Evolutionary conservation across 1,140 invertebrate genomes (phyloP).

Genomic region (Oryctes rhinoceros): DNA sequence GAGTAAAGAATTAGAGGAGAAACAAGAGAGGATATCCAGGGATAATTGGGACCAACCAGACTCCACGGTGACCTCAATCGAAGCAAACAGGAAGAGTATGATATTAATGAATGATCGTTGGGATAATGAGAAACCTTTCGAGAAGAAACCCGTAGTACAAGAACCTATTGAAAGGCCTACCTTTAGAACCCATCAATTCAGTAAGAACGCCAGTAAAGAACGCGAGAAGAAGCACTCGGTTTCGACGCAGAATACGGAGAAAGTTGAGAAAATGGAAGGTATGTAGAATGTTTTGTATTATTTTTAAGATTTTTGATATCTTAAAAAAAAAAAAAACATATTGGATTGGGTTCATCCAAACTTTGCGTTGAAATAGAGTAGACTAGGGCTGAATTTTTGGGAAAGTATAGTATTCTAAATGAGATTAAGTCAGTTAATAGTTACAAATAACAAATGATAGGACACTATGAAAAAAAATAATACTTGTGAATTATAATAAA

Average conservation of each 20-base stretch:
- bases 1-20: constrained; percentile 61
- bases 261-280: constrained; percentile 76
- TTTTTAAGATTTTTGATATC: no score
- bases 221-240: constrained; percentile 78
- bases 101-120: constrained; percentile 62
- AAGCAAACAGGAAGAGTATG: constrained; percentile 59
- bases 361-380: no score
- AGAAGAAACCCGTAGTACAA: constrained; percentile 58
- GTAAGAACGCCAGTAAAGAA: constrained; percentile 68
- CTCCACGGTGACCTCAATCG: constrained; percentile 61
- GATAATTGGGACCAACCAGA: constrained; percentile 63
- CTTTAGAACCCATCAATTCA: constrained; percentile 70
- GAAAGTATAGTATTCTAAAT: no score
- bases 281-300: constrained; percentile 55
- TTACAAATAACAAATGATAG: no score
- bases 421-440: no score
- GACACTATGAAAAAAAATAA: no score
- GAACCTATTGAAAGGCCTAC: constrained; percentile 64
- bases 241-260: constrained; percentile 76
- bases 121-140: constrained; percentile 60
- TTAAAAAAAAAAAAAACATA: no score
- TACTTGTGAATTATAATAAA: no score
- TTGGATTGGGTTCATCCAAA: no score
- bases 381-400: no score
- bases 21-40: constrained; percentile 46